A percentile compares a stretch with the other conserved stretches of the same genome.
These are phyloP conservation scores for Amphibalanus amphitrite DNA, from an alignment of 1,140 invertebrate genomes.

Conservation along the genomic window DNA sequence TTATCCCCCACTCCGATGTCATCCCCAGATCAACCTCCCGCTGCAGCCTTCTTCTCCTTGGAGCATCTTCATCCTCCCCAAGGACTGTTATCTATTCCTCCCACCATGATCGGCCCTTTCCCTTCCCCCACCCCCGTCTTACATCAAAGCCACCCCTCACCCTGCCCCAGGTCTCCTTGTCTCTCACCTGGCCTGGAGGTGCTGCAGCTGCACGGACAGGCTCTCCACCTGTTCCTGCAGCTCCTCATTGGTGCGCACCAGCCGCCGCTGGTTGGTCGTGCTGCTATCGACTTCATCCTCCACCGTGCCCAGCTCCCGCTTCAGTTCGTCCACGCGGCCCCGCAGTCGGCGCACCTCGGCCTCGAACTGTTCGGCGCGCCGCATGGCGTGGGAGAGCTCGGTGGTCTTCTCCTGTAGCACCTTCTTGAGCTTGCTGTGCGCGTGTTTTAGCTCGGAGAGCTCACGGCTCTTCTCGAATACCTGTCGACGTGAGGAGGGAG, in stretches of 20 bases:
- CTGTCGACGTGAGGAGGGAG: not conserved
- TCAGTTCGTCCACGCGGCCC: slow-evolving; percentile 57
- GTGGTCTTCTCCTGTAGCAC: slow-evolving; percentile 54
- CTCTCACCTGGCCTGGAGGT: slow-evolving; percentile 43
- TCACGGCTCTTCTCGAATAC: slow-evolving; percentile 50
- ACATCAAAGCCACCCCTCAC: no score
- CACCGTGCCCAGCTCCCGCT: slow-evolving; percentile 52
- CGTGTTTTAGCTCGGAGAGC: slow-evolving; percentile 52
- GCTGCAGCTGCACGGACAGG: slow-evolving; percentile 55
- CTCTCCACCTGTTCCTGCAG: slow-evolving; percentile 57
- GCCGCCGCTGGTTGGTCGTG: slow-evolving; percentile 40
- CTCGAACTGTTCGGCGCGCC: slow-evolving; percentile 66
- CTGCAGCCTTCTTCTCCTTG: no score
- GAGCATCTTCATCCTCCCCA: no score
- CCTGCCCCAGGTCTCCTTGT: slow-evolving; percentile 24
- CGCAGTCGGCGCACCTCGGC: slow-evolving; percentile 59
- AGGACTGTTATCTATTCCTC: no score
- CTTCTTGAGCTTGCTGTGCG: slow-evolving; percentile 58
- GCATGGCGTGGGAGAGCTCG: slow-evolving; percentile 54
- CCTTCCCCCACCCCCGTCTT: no score
- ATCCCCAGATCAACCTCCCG: no score
- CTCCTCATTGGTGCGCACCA: slow-evolving; percentile 60
- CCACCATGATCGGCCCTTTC: no score
- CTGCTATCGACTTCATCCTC: slow-evolving; percentile 61
- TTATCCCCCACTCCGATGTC: no score